Percentiles rank a stretch among this genome's conserved stretches.
Evolutionary conservation across 2,113 vertebrate species (phyloP).

Genomic region (Camelus bactrianus): DNA sequence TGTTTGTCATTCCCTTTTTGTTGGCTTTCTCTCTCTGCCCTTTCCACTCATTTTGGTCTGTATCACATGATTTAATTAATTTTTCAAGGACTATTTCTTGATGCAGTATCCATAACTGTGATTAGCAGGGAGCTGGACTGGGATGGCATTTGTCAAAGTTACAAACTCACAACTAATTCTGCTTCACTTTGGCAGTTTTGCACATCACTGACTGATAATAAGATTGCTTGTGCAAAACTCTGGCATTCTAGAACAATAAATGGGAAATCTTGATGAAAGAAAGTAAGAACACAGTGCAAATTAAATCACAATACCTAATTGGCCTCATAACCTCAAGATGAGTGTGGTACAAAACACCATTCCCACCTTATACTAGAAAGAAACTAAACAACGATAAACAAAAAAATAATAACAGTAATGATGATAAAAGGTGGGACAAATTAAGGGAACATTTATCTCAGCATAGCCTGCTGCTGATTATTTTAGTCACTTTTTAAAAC

Average conservation of each 20-base stretch:
- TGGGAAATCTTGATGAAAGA: slow-evolving; percentile 23
- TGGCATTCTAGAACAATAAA: slow-evolving; percentile 60
- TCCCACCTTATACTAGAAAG: not conserved
- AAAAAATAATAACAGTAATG: not conserved
- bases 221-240: slow-evolving; percentile 58
- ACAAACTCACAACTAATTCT: slow-evolving; percentile 59
- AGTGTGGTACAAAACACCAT: not conserved
- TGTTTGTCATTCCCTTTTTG: slow-evolving; percentile 60
- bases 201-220: slow-evolving; percentile 60
- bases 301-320: slow-evolving; percentile 63
- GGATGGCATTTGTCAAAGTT: slow-evolving; percentile 62
- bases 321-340: slow-evolving; percentile 28
- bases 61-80: slow-evolving; percentile 71
- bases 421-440: not conserved
- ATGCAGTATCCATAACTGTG: slow-evolving; percentile 59
- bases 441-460: not conserved
- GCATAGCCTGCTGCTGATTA: not conserved
- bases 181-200: slow-evolving; percentile 62
- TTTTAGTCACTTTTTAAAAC: not conserved
- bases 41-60: slow-evolving; percentile 72
- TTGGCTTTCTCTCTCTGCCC: slow-evolving; percentile 33
- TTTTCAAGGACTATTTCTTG: slow-evolving; percentile 63
- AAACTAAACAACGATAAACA: not conserved
- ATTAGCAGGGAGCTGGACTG: slow-evolving; percentile 49
- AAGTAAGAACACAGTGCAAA: slow-evolving; percentile 38